Evolutionary conservation across 2,113 vertebrate genomes (phyloP), one percentile per base, ranked within the genome.

Genomic region (Tragelaphus buxtoni): DNA sequence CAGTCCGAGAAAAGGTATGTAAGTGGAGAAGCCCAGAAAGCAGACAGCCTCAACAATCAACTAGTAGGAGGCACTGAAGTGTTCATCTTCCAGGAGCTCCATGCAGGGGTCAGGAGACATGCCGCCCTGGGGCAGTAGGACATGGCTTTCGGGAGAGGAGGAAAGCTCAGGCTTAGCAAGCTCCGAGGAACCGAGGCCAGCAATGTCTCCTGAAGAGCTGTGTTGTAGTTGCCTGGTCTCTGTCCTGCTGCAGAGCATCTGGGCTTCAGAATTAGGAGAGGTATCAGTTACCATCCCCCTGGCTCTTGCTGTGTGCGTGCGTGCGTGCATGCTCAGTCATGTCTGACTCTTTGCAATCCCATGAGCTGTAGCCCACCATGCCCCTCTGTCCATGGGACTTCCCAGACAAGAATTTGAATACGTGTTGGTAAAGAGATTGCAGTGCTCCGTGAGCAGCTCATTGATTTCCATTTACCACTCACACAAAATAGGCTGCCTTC

Each of bases 401-500:
- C 69, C 16, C 69, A 26, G 39, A 26, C 14, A 42, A 42, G 69
- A 42, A 74, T 74, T 2, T 74, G 94, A 96, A 87, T 96, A 89
- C 9, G 16, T 86, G 84, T 96, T 93, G 82, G 93, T 97, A 97
- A 98, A 98, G 96, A 96, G 95, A 94, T 97, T 97, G 97, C 97
- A 95, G 85, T 69, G 82, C n/a, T 88, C 97, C 98, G 96, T 98
- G 97, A 98, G 98, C 87, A 97, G 63, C 55, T 17, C 92, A 98
- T 98, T 97, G 98, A 98, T 98, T 98, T 98, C 95, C 91, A 30
- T 96, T 98, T 97, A 98, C 79, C 84, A 6, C 65, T 97, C 80
- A 93, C 92, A 89, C 87, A 79, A 89, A 18, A 32, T n/a, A 7
- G 47, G 77, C 22, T 81, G 58, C 47, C 35, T 96, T 51, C 79